A percentile compares a stretch with the other conserved stretches of the same genome.
phyloP scores from a whole-genome alignment of 2,113 vertebrate species.

The Edolisoma coerulescens region DNA sequence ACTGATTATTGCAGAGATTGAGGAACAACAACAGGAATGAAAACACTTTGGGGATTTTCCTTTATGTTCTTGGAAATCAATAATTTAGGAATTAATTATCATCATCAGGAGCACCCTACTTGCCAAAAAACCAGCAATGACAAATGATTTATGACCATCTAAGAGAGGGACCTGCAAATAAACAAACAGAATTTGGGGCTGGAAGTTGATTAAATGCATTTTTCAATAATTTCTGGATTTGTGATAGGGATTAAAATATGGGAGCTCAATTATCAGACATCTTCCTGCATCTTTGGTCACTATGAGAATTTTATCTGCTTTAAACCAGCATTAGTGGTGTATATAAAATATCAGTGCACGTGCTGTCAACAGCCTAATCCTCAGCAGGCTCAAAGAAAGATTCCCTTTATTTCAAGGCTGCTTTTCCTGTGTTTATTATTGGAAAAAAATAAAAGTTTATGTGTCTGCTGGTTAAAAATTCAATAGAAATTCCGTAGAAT shows the following conservation, averaged over 20 bases:
- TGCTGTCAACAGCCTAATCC: background rate
- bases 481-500: background rate
- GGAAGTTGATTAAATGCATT: background rate
- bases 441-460: background rate
- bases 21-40: background rate
- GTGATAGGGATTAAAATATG: background rate
- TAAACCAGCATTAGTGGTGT: background rate
- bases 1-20: background rate
- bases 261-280: background rate
- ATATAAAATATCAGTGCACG: background rate
- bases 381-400: background rate
- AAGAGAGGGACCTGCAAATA: background rate
- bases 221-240: background rate
- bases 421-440: background rate
- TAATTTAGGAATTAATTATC: background rate
- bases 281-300: background rate
- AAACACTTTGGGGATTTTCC: background rate
- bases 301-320: background rate
- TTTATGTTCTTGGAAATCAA: background rate
- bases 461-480: background rate
- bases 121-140: background rate
- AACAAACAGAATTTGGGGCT: background rate
- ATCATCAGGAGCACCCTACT: background rate
- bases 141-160: background rate
- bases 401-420: background rate